These are phyloP conservation scores for Conus betulinus DNA, from an alignment of 1,140 invertebrate species.

Conservation along the genomic window DNA sequence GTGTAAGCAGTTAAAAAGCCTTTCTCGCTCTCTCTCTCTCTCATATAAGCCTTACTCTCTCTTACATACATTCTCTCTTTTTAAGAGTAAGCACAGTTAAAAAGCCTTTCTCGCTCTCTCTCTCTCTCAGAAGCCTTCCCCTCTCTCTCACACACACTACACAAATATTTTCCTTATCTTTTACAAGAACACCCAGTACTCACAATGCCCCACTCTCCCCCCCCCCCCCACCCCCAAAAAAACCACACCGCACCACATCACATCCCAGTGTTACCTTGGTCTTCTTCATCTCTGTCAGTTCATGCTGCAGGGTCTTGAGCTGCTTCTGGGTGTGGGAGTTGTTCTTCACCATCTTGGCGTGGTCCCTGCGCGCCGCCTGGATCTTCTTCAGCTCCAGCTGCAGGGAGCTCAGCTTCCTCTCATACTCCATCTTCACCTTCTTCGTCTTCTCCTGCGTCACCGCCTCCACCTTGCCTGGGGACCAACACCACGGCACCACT, in stretches of 20 bases:
- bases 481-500: too few relatives aligned
- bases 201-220: neutral
- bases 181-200: too few relatives aligned
- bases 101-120: too few relatives aligned
- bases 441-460: slow-evolving; percentile 83
- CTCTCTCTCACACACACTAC: too few relatives aligned
- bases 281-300: slow-evolving; percentile 91
- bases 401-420: slow-evolving; percentile 88
- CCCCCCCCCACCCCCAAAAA: neutral
- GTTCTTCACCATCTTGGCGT: slow-evolving; percentile 87
- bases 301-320: slow-evolving; percentile 85
- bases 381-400: slow-evolving; percentile 91
- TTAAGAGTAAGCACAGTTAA: too few relatives aligned
- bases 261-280: slow-evolving; percentile 80
- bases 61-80: too few relatives aligned
- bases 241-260: neutral
- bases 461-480: slow-evolving; percentile 25
- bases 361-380: slow-evolving; percentile 92
- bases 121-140: too few relatives aligned
- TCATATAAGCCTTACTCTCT: too few relatives aligned
- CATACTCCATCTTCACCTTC: slow-evolving; percentile 93
- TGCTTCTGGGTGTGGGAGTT: slow-evolving; percentile 90
- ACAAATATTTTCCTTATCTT: too few relatives aligned
- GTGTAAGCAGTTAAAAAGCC: too few relatives aligned
- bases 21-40: too few relatives aligned